Evolutionary conservation across 2,797 vertebrate genomes (phyloP).

Genomic region (Lindbergichthys nudifrons): DNA sequence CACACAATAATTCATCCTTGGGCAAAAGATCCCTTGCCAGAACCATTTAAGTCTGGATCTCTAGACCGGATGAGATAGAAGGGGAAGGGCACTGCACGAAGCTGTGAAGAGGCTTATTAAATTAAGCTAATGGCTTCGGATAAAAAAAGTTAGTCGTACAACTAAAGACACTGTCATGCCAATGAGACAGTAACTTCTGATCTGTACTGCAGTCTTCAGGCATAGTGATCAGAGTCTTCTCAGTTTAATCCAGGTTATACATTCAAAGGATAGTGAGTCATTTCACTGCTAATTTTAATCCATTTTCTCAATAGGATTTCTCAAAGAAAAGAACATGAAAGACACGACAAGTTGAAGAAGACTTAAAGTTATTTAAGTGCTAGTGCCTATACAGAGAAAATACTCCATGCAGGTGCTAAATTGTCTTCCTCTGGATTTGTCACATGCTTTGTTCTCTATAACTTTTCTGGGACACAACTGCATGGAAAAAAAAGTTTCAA

Average conservation of each 20-base stretch:
- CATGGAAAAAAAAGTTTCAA: slow-evolving; percentile 13
- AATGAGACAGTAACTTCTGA: slow-evolving; percentile 23
- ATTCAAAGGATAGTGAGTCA: slow-evolving; percentile 37
- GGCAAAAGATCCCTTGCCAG: background rate
- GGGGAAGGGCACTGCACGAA: background rate
- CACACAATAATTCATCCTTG: background rate
- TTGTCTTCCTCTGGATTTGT: slow-evolving; percentile 27
- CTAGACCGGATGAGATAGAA: slow-evolving; percentile 5
- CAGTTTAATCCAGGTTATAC: slow-evolving; percentile 12
- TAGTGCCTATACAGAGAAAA: slow-evolving; percentile 7
- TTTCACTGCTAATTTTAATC: slow-evolving; percentile 38
- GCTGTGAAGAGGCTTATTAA: slow-evolving; percentile 31
- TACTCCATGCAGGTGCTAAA: slow-evolving; percentile 16
- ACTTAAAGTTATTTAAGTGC: slow-evolving; percentile 24
- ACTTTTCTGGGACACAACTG: slow-evolving; percentile 35
- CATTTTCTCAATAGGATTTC: background rate
- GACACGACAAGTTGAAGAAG: slow-evolving; percentile 16
- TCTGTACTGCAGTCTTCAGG: slow-evolving; percentile 19
- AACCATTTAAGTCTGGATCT: slow-evolving; percentile 35
- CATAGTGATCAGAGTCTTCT: slow-evolving; percentile 21
- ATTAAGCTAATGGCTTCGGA: slow-evolving; percentile 28
- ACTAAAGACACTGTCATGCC: background rate
- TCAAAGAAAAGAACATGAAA: slow-evolving; percentile 22
- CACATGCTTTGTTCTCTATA: slow-evolving; percentile 24
- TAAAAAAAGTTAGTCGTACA: background rate